Conservation (phyloP, 2,888 invertebrate genomes). For the Furcula furcula region DNA sequence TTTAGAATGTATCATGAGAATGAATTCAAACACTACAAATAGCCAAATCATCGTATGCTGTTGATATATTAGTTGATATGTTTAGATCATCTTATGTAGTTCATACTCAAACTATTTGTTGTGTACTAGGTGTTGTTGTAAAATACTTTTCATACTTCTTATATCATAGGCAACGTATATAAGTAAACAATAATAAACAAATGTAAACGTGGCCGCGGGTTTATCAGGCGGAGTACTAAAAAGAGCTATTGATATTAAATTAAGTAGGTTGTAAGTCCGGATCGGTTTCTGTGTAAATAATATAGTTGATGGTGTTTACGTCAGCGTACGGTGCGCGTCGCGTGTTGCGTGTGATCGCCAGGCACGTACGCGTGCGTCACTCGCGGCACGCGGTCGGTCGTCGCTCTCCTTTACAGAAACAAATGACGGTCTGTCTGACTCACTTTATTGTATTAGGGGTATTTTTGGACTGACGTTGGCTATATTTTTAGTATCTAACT, state of each 20-base stretch:
- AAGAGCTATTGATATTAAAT: slow-evolving; percentile 20
- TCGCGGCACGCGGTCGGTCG: slow-evolving; percentile 62
- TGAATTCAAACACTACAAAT: too few relatives aligned
- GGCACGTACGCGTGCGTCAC: slow-evolving; percentile 47
- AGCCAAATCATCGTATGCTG: too few relatives aligned
- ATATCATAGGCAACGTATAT: too few relatives aligned
- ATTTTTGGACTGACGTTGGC: slow-evolving; percentile 15
- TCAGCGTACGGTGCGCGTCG: slow-evolving; percentile 22
- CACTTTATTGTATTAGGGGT: slow-evolving; percentile 53
- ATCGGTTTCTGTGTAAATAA: slow-evolving; percentile 28
- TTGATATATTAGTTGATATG: too few relatives aligned
- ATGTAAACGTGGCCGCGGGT: slow-evolving; percentile 10
- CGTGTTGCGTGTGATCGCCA: slow-evolving; percentile 26
- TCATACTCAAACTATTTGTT: too few relatives aligned
- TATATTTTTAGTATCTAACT: not conserved
- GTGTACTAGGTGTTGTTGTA: too few relatives aligned
- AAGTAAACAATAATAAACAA: too few relatives aligned
- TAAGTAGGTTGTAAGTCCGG: slow-evolving; percentile 32
- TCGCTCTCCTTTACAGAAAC: slow-evolving; percentile 60
- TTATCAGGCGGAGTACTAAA: slow-evolving; percentile 21
- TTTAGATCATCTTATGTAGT: too few relatives aligned
- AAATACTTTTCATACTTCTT: too few relatives aligned
- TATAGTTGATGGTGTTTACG: slow-evolving; percentile 14
- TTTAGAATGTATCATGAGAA: too few relatives aligned
- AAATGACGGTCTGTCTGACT: slow-evolving; percentile 65